Conservation (phyloP, 1,140 invertebrate species). For the Rhysida immarginata region DNA sequence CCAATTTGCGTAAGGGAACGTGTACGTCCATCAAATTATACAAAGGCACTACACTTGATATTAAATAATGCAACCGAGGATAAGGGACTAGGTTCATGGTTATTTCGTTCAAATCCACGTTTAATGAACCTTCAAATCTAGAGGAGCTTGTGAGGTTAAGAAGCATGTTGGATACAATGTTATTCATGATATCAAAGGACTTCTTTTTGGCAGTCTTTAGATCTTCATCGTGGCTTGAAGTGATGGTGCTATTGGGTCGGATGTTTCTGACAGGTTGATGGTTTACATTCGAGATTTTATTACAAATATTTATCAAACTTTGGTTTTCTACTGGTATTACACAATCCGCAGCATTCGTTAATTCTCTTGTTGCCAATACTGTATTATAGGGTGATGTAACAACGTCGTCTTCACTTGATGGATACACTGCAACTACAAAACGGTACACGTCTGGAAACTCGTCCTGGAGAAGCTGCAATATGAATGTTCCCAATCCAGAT, state of each 20-base stretch:
- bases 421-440: conserved; percentile 34
- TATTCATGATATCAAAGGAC: conserved; percentile 35
- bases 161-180: conserved; percentile 33
- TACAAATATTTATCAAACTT: conserved; percentile 30
- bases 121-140: conserved; percentile 26
- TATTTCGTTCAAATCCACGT: conserved; percentile 36
- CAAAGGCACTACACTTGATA: conserved; percentile 30
- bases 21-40: conserved; percentile 25
- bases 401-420: conserved; percentile 34
- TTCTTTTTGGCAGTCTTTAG: conserved; percentile 17
- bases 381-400: conserved; percentile 36
- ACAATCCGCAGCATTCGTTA: conserved; percentile 35
- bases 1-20: conserved; percentile 20
- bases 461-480: neutral
- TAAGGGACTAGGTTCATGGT: conserved; percentile 35
- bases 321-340: conserved; percentile 35
- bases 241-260: too few species aligned
- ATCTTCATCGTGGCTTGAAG: conserved; percentile 10
- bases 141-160: conserved; percentile 31
- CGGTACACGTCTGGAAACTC: neutral
- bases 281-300: too few species aligned
- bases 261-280: too few species aligned
- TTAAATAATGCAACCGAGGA: conserved; percentile 31
- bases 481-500: conserved; percentile 1
- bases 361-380: conserved; percentile 30